Evolutionary conservation across 2,888 invertebrate species (phyloP), one percentile per base, ranked within the genome.

Genomic region (Cybosia mesomella): DNA sequence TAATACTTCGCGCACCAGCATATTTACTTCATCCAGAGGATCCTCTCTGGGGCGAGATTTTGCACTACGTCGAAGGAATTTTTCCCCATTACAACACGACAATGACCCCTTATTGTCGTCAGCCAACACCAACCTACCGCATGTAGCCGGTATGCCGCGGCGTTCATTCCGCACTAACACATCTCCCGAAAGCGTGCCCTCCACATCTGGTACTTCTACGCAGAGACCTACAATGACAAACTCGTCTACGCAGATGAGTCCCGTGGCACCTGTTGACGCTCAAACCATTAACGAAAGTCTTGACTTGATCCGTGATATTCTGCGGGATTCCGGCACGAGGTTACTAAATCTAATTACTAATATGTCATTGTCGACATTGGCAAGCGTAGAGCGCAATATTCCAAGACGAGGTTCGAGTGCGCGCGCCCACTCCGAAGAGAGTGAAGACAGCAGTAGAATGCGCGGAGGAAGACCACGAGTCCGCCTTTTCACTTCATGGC

Each of bases 311-410:
- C 87, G 95, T 18, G 94, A 94, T 71, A 95, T 95, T 71, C 84
- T 95, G 13, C 87, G 95, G 64, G 95, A 95, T 81, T 95, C 95
- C 0, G 95, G 95, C 5, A 92, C 93, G 13, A 86, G 95, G 63
- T 81, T 95, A 22, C 83, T 95, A 55, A 94, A 95, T 77, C 85
- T 95, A 62, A 95, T 95, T 63, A 94, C 94, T 0, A 92, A 93
- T 66, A 93, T 94, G 92, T 94, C 95, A 1, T 74, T 93, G 71
- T 90, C 94, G 9, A 92, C 91, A 10, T 77, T 94, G 67, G 89
- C 91, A 13, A 90, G 86, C 68, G 88, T 89, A 2, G 91, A 91
- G 66, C 87, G 91, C 2, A 85, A 79, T 53, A 81, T 82, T 21
- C 85, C 87, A 10, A 80, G 87, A 24, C 87, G 87, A 11, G 79